Percentiles rank a stretch among this genome's conserved stretches.
These are phyloP conservation scores for Epinotia ramella DNA, from an alignment of 2,888 invertebrate species.

Conservation along the genomic window DNA sequence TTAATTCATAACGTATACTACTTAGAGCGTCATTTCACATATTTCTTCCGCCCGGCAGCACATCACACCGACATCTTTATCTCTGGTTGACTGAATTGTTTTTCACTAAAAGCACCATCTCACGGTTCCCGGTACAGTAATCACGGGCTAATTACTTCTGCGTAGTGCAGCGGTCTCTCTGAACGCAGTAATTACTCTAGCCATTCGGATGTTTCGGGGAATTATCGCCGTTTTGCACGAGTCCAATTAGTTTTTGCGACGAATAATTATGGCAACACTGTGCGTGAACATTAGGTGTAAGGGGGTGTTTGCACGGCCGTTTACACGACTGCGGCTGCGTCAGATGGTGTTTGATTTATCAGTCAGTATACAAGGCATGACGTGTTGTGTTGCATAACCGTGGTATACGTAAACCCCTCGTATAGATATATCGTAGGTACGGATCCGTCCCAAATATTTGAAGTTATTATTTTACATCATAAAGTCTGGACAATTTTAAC, in stretches of 20 bases:
- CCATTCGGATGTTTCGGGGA: conserved; percentile 1
- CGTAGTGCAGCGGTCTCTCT: conserved; percentile 17
- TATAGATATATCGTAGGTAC: no score
- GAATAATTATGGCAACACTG: not conserved
- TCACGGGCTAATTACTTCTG: conserved; percentile 20
- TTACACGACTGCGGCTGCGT: not conserved
- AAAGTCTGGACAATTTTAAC: no score
- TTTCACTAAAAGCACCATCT: not conserved
- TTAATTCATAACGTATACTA: no score
- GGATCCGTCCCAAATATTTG: no score
- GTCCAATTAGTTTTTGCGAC: conserved; percentile 1
- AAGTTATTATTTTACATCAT: no score
- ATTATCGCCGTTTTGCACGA: conserved; percentile 11
- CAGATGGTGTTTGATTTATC: no score
- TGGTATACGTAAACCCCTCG: no score
- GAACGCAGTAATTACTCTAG: conserved; percentile 1
- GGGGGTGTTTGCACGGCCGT: not conserved
- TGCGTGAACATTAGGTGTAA: not conserved
- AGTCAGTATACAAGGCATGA: no score
- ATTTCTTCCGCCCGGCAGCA: not conserved
- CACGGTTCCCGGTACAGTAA: conserved; percentile 3
- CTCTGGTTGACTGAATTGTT: not conserved
- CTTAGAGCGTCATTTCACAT: not conserved
- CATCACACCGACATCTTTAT: conserved; percentile 8
- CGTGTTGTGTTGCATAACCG: no score